These are phyloP conservation scores for Diadegma fenestrale DNA, from an alignment of 2,888 invertebrate genomes.

Conservation along the genomic window DNA sequence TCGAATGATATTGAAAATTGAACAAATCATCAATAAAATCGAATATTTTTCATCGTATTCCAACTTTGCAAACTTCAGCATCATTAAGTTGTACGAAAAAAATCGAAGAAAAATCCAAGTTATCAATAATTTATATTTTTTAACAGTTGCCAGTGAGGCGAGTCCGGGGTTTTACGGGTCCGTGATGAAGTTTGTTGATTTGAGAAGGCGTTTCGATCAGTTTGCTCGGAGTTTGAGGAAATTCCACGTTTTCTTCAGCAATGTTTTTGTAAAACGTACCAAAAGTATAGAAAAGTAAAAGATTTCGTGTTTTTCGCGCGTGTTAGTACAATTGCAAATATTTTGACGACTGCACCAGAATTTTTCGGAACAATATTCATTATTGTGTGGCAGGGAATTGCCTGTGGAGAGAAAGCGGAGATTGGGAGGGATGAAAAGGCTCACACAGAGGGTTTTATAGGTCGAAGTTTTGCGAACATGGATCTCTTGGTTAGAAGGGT, in stretches of 20 bases:
- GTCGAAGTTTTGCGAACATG: not conserved
- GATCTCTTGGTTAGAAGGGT: not conserved
- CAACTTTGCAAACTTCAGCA: too few species aligned
- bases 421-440: not conserved
- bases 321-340: not conserved
- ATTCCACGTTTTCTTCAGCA: not conserved
- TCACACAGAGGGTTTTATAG: not conserved
- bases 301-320: not conserved
- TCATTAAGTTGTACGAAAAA: too few species aligned
- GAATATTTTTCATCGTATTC: too few species aligned
- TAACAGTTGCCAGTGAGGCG: too few species aligned
- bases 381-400: not conserved
- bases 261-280: not conserved
- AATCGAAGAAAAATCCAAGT: too few species aligned
- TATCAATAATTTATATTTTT: too few species aligned
- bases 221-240: not conserved
- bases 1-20: too few species aligned
- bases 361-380: not conserved
- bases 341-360: not conserved
- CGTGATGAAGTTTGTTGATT: not conserved
- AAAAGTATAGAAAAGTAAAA: not conserved
- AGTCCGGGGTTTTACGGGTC: too few species aligned
- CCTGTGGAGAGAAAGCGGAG: not conserved
- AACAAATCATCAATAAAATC: too few species aligned
- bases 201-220: not conserved